Evolutionary conservation across 1,140 invertebrate species (phyloP).

Genomic region (Bathynomus jamesi): DNA sequence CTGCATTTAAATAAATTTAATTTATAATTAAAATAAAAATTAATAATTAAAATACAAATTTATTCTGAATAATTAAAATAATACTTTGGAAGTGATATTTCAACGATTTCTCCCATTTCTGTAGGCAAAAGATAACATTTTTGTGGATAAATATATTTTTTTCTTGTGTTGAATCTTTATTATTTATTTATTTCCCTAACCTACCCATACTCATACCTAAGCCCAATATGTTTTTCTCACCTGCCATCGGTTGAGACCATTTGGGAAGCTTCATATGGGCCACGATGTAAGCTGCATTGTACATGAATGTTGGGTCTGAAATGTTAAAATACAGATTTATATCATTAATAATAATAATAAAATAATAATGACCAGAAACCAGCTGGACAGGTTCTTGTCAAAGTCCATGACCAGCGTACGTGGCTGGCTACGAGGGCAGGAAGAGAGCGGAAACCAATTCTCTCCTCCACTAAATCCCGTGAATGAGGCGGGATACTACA

Average conservation of each 20-base stretch:
- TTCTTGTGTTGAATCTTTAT: too few species aligned
- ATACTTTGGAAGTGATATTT: not conserved
- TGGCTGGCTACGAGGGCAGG: too few species aligned
- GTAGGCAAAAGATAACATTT: not conserved
- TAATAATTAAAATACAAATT: constrained; percentile 4
- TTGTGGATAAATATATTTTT: not conserved
- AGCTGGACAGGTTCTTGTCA: too few species aligned
- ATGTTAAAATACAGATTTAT: constrained; percentile 34
- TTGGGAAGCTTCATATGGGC: constrained; percentile 55
- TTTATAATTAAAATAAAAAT: constrained; percentile 8
- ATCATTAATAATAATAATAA: too few species aligned
- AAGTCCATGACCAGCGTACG: too few species aligned
- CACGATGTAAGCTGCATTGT: constrained; percentile 58
- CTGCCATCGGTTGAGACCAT: constrained; percentile 62
- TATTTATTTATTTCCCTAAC: too few species aligned
- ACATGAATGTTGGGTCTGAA: constrained; percentile 69
- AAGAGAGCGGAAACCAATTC: too few species aligned
- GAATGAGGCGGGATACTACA: too few species aligned
- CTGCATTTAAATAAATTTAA: constrained; percentile 41
- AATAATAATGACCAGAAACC: too few species aligned
- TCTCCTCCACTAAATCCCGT: too few species aligned
- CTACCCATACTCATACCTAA: too few species aligned
- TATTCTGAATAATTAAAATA: too few species aligned
- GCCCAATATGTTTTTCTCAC: constrained; percentile 39
- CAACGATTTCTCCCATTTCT: not conserved